Evolutionary conservation across 30 jellyfish, hydroid and myxozoan species (phyloP), one percentile per base, ranked within the genome.

Genomic region (Cassiopea andromeda): DNA sequence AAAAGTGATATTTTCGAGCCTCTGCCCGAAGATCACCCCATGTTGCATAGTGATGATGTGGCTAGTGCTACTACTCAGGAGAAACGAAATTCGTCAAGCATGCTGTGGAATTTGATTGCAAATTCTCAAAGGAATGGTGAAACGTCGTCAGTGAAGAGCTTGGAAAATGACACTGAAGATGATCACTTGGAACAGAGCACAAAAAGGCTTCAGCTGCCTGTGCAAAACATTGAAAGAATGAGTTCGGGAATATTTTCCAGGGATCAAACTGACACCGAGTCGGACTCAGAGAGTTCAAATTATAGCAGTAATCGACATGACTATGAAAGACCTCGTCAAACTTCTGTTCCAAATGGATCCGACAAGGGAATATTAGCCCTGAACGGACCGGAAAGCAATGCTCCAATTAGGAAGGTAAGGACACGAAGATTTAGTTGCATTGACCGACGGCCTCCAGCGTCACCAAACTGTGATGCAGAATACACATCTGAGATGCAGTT

Each of bases 161-260:
- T 64, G n/a, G 64, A 38, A 73, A n/a, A 18, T 27, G 89, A 47
- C 60, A 44, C n/a, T 68, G 81, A 44, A 15, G 60, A 44, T 7
- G 84, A 5, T 3, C 68, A 10, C 12, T 49, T 67, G 67, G 18
- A 49, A 46, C 48, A 8, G 6, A 66, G 19, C 74, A 70, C n/a
- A 10, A 48, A 38, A 6, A 45, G 45, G 14, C 66, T 86, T 1
- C 61, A 60, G n/a, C 38, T 86, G 61, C 90, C 94, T 46, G 68
- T 72, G 38, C 71, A 60, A 6, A 69, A 66, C 7, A 44, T 77
- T 66, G 94, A 87, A 18, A 73, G 90, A 48, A 57, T 78, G 46
- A 87, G 90, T 48, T 87, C 94, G 17, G 94, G 90, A 16, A 68
- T 78, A 46, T 87, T 87, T 73, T 87, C 94, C 50, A 60, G 48